Percentiles rank a stretch among this genome's conserved stretches.
Evolutionary conservation across 2,113 vertebrate species (phyloP).

Genomic region (Anas platyrhynchos): DNA sequence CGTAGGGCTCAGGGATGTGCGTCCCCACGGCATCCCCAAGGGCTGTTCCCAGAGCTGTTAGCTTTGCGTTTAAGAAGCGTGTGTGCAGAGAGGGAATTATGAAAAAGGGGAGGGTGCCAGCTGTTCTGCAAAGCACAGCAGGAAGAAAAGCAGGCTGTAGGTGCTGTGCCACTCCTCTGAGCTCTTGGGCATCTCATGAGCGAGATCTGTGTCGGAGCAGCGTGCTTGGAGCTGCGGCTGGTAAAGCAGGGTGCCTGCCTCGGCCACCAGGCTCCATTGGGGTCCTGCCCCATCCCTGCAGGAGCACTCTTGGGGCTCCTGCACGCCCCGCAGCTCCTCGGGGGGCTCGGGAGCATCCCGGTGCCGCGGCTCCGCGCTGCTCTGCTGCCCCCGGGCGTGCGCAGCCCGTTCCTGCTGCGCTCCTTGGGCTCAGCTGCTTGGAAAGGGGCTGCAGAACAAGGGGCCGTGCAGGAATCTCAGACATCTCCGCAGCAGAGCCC

Average conservation of each 20-base stretch:
- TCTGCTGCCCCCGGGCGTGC: background rate
- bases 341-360: background rate
- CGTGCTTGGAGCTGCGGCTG: too few relatives aligned
- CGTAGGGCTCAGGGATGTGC: background rate
- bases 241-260: background rate
- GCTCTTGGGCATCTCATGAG: background rate
- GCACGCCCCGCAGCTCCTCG: too few relatives aligned
- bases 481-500: background rate
- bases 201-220: background rate
- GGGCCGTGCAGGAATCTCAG: too few relatives aligned
- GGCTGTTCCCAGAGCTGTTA: fast-evolving
- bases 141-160: background rate
- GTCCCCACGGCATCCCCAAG: background rate
- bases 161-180: background rate
- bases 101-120: background rate
- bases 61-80: background rate
- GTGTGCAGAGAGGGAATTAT: background rate
- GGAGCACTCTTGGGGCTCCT: too few relatives aligned
- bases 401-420: background rate
- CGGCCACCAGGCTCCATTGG: too few relatives aligned
- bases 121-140: background rate
- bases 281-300: too few relatives aligned
- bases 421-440: background rate
- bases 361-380: background rate
- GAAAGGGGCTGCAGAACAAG: background rate